Conservation (phyloP, 1,140 invertebrate genomes). For the Trichogramma pretiosum region DNA sequence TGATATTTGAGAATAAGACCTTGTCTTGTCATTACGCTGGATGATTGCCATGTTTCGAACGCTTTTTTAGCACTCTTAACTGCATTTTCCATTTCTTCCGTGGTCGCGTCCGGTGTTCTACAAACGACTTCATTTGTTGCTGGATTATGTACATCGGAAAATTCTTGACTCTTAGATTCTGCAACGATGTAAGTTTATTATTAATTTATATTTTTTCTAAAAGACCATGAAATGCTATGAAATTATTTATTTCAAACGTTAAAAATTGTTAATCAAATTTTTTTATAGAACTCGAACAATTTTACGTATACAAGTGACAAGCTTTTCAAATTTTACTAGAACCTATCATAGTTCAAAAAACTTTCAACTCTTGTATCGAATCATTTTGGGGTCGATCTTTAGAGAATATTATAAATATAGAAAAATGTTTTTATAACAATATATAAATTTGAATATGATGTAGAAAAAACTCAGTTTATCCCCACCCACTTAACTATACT, state of each 20-base stretch:
- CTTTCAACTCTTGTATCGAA: not conserved
- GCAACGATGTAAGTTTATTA: not conserved
- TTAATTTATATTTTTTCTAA: too few relatives aligned
- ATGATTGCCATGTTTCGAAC: conserved; percentile 79
- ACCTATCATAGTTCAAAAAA: not conserved
- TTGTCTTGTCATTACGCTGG: conserved; percentile 87
- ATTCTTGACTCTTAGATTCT: conserved; percentile 86
- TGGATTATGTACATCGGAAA: conserved; percentile 91
- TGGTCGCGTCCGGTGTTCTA: conserved; percentile 84
- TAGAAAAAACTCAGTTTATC: too few relatives aligned
- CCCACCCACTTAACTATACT: too few relatives aligned
- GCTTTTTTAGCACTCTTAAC: conserved; percentile 80
- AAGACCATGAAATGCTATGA: too few relatives aligned
- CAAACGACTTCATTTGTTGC: conserved; percentile 76
- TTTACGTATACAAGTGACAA: not conserved
- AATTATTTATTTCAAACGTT: too few relatives aligned
- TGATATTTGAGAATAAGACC: conserved; percentile 93
- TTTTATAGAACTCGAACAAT: too few relatives aligned
- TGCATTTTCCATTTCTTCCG: conserved; percentile 85
- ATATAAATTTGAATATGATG: too few relatives aligned
- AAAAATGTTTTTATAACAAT: too few relatives aligned
- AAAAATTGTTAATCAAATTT: too few relatives aligned
- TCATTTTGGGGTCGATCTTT: too few relatives aligned
- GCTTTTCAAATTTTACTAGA: not conserved
- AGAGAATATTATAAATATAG: too few relatives aligned